phyloP scores from a whole-genome alignment of 1,140 invertebrate species.

The Bemisia tabaci region DNA sequence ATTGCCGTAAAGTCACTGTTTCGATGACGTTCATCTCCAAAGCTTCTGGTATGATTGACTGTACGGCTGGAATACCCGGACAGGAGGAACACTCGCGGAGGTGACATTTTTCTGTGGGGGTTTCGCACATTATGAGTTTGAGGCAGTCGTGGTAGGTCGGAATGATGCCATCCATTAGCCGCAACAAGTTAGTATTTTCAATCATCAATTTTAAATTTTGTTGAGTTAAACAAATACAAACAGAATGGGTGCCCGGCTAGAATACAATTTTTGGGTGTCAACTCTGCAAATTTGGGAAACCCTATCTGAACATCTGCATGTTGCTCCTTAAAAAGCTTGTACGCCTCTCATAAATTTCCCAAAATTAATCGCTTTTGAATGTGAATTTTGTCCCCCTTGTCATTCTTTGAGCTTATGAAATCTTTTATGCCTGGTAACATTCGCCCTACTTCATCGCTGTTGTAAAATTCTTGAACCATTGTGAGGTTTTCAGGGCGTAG shows the following conservation, averaged over 20 bases:
- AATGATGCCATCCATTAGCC: background rate
- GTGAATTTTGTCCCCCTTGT: background rate
- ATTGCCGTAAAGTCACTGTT: background rate
- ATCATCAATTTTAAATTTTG: conserved; percentile 19
- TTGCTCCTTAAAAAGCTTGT: conserved; percentile 6
- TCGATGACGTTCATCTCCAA: background rate
- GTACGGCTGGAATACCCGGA: background rate
- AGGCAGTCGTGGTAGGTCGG: background rate
- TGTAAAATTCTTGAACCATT: background rate
- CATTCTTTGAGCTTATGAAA: background rate
- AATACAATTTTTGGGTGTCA: conserved; percentile 17
- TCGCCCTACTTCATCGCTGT: background rate
- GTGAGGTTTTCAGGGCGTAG: background rate
- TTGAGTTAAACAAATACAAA: conserved; percentile 17
- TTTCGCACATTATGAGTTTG: background rate
- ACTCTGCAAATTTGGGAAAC: conserved; percentile 19
- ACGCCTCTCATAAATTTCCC: background rate
- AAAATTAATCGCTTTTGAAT: background rate
- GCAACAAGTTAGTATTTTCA: background rate
- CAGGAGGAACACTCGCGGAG: background rate
- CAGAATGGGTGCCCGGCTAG: conserved; percentile 16
- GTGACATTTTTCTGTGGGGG: background rate
- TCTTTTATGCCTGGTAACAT: background rate
- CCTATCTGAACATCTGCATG: conserved; percentile 6
- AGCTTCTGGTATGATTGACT: background rate